Conservation (phyloP, 92 coral and sea anemone genomes). For the Parazoanthus darwini region DNA sequence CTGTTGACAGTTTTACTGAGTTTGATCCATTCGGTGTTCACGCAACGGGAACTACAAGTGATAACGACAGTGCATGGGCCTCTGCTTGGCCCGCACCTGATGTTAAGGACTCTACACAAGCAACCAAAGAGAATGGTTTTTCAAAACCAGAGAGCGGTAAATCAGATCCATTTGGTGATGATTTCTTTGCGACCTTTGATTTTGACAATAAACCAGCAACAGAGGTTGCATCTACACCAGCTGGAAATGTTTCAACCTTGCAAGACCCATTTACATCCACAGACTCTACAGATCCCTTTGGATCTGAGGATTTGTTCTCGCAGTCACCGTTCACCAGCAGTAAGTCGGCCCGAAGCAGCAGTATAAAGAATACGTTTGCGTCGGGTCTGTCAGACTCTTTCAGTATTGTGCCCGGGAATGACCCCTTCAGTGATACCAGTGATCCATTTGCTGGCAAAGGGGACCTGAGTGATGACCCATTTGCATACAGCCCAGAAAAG, state of each 20-base stretch:
- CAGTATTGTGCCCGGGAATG: constrained; percentile 55
- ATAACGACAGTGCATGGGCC: constrained; percentile 22
- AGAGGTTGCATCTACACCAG: constrained; percentile 6
- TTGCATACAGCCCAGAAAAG: constrained; percentile 63
- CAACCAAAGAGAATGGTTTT: constrained; percentile 1
- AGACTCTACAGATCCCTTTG: constrained; percentile 37
- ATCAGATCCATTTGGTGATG: constrained; percentile 68
- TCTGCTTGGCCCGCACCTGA: constrained; percentile 2
- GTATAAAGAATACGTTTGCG: constrained; percentile 37
- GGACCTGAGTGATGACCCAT: constrained; percentile 70
- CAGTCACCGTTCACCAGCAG: constrained; percentile 50
- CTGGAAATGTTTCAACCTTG: constrained; percentile 29
- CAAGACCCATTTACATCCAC: constrained; percentile 47
- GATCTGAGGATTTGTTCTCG: constrained; percentile 55
- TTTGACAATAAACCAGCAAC: constrained; percentile 39
- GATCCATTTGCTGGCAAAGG: constrained; percentile 93
- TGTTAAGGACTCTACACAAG: constrained; percentile 5
- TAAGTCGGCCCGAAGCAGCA: constrained; percentile 5
- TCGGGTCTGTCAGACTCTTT: constrained; percentile 41
- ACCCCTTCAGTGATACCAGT: constrained; percentile 85
- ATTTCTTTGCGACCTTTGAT: constrained; percentile 78
- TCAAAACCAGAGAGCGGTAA: constrained; percentile 18
- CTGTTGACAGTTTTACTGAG: constrained; percentile 10
- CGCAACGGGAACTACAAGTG: background rate
- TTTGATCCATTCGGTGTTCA: constrained; percentile 36